Conservation (phyloP, 2,888 invertebrate species). For the Invenusta paracnida region DNA sequence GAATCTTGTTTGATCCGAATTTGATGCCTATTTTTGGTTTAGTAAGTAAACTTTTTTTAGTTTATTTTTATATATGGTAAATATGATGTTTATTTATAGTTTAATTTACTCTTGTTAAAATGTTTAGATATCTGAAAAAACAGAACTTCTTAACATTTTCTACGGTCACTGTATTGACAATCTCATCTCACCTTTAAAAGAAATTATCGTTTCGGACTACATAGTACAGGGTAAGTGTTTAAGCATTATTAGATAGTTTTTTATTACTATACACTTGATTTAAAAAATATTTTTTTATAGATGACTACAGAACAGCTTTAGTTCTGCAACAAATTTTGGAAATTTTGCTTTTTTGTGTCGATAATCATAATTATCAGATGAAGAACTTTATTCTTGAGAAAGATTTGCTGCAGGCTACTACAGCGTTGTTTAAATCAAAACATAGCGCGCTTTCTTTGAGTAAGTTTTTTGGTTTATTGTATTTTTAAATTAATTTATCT, state of each 20-base stretch:
- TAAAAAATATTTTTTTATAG: conserved; percentile 56
- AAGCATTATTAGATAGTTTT: not conserved
- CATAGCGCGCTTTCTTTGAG: conserved; percentile 76
- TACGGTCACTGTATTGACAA: not conserved
- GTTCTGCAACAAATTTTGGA: conserved; percentile 87
- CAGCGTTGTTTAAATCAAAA: conserved; percentile 89
- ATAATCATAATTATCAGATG: conserved; percentile 97
- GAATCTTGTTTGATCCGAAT: not conserved
- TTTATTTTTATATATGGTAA: too few relatives aligned
- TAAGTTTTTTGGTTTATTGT: not conserved
- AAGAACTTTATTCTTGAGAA: conserved; percentile 94
- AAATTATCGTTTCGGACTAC: not conserved
- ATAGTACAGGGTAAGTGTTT: not conserved
- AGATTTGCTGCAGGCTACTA: conserved; percentile 85
- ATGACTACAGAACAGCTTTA: conserved; percentile 94
- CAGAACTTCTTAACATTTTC: not conserved
- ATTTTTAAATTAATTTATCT: too few relatives aligned
- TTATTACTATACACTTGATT: not conserved
- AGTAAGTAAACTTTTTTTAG: too few relatives aligned
- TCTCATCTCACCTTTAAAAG: not conserved
- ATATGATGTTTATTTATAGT: too few relatives aligned
- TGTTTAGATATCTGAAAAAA: not conserved
- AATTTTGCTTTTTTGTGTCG: conserved; percentile 92
- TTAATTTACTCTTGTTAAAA: not conserved
- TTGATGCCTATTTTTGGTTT: not conserved